These are phyloP conservation scores for Pipra filicauda DNA, from an alignment of 2,113 vertebrate species.

Conservation along the genomic window DNA sequence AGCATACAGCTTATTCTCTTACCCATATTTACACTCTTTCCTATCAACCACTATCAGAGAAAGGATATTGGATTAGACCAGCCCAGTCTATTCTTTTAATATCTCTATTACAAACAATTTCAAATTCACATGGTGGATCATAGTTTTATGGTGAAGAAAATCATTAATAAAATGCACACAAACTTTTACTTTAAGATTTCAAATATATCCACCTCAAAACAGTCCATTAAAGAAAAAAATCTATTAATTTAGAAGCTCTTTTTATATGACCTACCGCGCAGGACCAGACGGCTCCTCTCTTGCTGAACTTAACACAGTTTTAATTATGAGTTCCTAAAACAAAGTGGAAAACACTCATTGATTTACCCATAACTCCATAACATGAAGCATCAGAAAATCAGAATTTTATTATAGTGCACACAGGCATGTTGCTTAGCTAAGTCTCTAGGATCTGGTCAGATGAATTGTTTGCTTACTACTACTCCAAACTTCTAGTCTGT, in stretches of 20 bases:
- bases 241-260: not conserved
- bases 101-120: not conserved
- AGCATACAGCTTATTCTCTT: not conserved
- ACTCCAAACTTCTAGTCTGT: not conserved
- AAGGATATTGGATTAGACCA: not conserved
- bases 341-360: slow-evolving; percentile 26
- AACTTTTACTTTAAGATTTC: not conserved
- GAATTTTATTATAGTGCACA: not conserved
- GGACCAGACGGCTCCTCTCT: slow-evolving; percentile 95
- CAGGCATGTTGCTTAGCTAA: not conserved
- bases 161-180: not conserved
- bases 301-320: slow-evolving; percentile 93
- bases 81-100: not conserved
- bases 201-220: not conserved
- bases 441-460: not conserved
- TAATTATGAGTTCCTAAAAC: slow-evolving; percentile 93
- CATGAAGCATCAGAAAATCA: not conserved
- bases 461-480: not conserved
- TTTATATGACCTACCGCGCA: slow-evolving; percentile 81
- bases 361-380: not conserved
- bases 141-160: not conserved
- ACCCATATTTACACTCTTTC: not conserved
- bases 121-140: not conserved
- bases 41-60: not conserved
- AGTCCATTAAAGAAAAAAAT: not conserved